A percentile compares a stretch with the other conserved stretches of the same genome.
phyloP scores from a whole-genome alignment of 1,140 invertebrate species.

The Polyergus mexicanus region DNA sequence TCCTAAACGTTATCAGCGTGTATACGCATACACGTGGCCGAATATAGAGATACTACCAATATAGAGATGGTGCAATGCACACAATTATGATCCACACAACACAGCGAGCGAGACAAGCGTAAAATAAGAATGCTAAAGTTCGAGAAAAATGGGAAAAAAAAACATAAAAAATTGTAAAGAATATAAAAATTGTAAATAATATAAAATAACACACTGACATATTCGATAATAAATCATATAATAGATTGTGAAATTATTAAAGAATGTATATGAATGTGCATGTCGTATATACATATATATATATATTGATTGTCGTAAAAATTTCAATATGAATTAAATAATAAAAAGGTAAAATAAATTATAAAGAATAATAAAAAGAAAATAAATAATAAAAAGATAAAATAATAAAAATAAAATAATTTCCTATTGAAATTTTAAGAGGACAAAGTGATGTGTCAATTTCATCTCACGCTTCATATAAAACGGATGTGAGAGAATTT shows the following conservation, averaged over 20 bases:
- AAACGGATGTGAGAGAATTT: background rate
- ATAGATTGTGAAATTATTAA: too few species aligned
- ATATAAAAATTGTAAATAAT: too few species aligned
- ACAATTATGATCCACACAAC: conserved; percentile 13
- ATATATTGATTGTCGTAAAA: too few species aligned
- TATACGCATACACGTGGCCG: background rate
- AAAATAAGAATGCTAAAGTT: background rate
- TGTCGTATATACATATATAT: background rate
- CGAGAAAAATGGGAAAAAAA: background rate
- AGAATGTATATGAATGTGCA: too few species aligned
- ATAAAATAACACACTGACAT: too few species aligned
- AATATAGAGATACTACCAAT: conserved; percentile 3
- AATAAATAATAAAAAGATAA: too few species aligned
- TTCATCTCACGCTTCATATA: background rate
- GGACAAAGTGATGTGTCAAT: background rate
- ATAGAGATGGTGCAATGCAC: background rate
- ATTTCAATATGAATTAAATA: too few species aligned
- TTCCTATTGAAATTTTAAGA: background rate
- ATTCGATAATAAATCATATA: too few species aligned
- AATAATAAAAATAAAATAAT: too few species aligned
- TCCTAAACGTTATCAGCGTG: conserved; percentile 51
- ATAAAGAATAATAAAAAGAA: too few species aligned
- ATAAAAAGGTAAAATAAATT: too few species aligned
- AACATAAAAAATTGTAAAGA: too few species aligned
- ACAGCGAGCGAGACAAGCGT: background rate